Evolutionary conservation across 2,113 vertebrate genomes (phyloP), one percentile per base, ranked within the genome.

Genomic region (Platycercus adscitus): DNA sequence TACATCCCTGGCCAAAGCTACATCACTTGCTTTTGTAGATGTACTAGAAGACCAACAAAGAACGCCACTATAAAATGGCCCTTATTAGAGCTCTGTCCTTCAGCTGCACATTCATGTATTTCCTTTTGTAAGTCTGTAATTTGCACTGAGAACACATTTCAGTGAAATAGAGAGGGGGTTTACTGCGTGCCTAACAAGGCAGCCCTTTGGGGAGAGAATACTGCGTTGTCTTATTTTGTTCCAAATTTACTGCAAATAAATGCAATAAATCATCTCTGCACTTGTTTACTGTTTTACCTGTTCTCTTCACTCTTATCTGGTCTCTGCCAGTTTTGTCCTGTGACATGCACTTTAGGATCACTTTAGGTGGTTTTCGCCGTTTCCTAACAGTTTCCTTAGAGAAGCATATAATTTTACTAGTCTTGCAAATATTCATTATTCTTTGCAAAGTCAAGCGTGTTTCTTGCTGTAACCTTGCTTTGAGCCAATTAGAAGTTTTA

Each of bases 361-460:
- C 77, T 91, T 85, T 16, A 91, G 89, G 89, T 56, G 9, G 82
- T 94, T 86, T 94, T 56, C 70, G n/a, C 31, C 5, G 5, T 86
- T 95, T 76, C 69, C 71, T 86, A 87, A 60, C 41, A 41, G 68
- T 68, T 93, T 89, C 58, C 71, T 91, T 81, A 65, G 71, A 86
- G 88, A 95, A 85, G 76, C 60, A 69, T 86, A 50, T 75, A 33
- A 81, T 95, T 91, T 90, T 94, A 95, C 89, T 89, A 76, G 56
- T 31, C 76, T 95, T 89, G 81, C 91, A 95, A 96, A 88, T 95
- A 85, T 49, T 82, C 88, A 52, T 86, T 91, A 91, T 91, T 91
- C 88, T 92, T 95, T 92, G 81, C 75, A 93, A 95, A 93, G 94
- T 89, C 89, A 91, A 92, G 47, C 82, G 41, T 69, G n/a, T 91